Conservation (phyloP, 1,140 invertebrate genomes). For the Hylaeus anthracinus region DNA sequence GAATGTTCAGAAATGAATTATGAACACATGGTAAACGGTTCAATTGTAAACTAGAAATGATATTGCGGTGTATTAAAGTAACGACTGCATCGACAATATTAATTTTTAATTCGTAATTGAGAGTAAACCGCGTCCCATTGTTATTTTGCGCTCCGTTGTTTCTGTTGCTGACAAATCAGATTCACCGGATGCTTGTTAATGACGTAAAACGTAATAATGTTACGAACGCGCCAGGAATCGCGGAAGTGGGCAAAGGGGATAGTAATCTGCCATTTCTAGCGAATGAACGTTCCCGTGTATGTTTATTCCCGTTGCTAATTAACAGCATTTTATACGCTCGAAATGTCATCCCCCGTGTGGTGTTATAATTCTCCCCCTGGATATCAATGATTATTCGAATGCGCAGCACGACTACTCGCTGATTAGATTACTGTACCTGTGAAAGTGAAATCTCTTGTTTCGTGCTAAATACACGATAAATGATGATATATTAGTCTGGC, state of each 20-base stretch:
- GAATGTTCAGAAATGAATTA: too few relatives aligned
- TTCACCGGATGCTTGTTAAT: not conserved
- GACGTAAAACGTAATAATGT: not conserved
- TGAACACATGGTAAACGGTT: too few relatives aligned
- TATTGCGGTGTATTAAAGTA: too few relatives aligned
- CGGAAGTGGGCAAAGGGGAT: not conserved
- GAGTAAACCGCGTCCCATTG: not conserved
- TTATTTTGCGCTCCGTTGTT: not conserved
- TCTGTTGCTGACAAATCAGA: not conserved
- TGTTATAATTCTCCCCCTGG: not conserved
- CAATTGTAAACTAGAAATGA: too few relatives aligned
- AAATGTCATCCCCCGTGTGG: not conserved
- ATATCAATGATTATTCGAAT: not conserved
- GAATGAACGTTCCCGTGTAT: not conserved
- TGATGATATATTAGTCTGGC: too few relatives aligned
- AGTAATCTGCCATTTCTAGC: not conserved
- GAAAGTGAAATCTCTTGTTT: too few relatives aligned
- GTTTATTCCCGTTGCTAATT: not conserved
- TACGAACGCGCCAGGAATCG: not conserved
- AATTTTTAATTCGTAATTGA: too few relatives aligned
- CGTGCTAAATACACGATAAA: too few relatives aligned
- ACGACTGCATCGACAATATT: too few relatives aligned
- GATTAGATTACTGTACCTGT: too few relatives aligned
- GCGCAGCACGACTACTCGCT: not conserved
- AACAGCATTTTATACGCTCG: conserved; percentile 6